These are phyloP conservation scores for Lingula anatina DNA, from an alignment of 2,888 invertebrate species.

Conservation along the genomic window DNA sequence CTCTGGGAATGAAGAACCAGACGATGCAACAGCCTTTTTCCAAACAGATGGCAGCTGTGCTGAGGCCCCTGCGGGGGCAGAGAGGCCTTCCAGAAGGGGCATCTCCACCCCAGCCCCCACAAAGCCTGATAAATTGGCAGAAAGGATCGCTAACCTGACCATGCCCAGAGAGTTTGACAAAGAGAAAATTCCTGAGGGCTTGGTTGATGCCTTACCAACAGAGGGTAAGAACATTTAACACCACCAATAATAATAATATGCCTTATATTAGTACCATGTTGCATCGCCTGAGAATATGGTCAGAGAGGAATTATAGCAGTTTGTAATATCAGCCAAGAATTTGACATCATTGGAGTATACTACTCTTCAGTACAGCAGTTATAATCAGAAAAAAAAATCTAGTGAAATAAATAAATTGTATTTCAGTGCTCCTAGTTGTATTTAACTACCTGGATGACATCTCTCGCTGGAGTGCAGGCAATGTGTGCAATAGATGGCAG, in stretches of 20 bases:
- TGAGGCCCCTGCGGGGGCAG: slow-evolving; percentile 9
- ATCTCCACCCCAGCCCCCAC: slow-evolving; percentile 16
- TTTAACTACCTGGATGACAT: slow-evolving; percentile 88
- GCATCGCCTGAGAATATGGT: not conserved
- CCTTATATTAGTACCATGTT: not conserved
- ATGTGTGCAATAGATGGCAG: slow-evolving; percentile 80
- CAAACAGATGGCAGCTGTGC: slow-evolving; percentile 21
- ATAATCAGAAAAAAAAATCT: too few species aligned
- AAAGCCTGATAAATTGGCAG: slow-evolving; percentile 58
- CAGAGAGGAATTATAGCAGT: too few species aligned
- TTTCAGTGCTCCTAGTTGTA: slow-evolving; percentile 68
- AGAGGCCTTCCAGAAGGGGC: slow-evolving; percentile 5
- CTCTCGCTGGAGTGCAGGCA: slow-evolving; percentile 81
- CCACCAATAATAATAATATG: not conserved
- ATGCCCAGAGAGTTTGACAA: slow-evolving; percentile 58
- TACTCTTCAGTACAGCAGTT: too few species aligned
- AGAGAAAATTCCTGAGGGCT: slow-evolving; percentile 59
- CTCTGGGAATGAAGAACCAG: slow-evolving; percentile 90
- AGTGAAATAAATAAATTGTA: too few species aligned
- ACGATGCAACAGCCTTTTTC: slow-evolving; percentile 58
- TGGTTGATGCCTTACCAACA: slow-evolving; percentile 68
- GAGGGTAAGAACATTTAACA: slow-evolving; percentile 63
- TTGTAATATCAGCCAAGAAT: too few species aligned
- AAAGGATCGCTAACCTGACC: slow-evolving; percentile 60
- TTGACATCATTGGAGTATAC: too few species aligned